Base-by-base conservation (phyloP, 2,113 vertebrate species). In the Callaeas wilsoni region DNA sequence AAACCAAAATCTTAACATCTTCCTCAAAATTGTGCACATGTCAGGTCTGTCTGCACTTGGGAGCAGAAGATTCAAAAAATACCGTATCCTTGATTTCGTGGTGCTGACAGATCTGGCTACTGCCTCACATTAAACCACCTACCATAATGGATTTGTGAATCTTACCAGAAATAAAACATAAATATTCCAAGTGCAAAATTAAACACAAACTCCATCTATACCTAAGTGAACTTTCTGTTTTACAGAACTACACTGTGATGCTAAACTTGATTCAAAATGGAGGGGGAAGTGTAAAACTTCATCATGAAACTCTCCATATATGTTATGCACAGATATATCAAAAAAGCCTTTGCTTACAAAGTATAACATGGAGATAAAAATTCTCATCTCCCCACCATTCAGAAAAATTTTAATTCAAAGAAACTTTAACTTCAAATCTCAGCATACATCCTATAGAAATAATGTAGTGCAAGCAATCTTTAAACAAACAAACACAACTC, bases 401-500 rank as follows among this genome's bases (percentile, higher is more conserved):
- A 44, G 35, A 90, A 90, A 90, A 69, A 50, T 0, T 7, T 29
- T 32, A 79, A 16, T 52, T 67, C 6, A 65, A 76, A 69, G 46
- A 68, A 32, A 33, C 6, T 19, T 50, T 12, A 69, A 52, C 13
- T 49, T 68, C 33, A 75, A 68, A 82, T 30, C 27, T 53, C 27
- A 33, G 22, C 63, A 35, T 50, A 62, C 5, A 41, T 74, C 30
- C 39, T 59, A 39, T 1, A 42, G 4, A 55, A 84, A 90, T 50
- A 78, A 77, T 7, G 13, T 21, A 53, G 29, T 4, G 20, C 6
- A 29, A 20, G 7, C 0, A 0, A 47, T 30, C 27, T 67, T 68
- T 33, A 55, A 62, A 84, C 35, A 59, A 64, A 41, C 13, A 10
- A 49, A 37, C 12, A 15, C 7, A 67, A 42, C 30, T 53, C 39